Base-by-base conservation (phyloP, 1,140 invertebrate species). In the Calliopsis andreniformis region DNA sequence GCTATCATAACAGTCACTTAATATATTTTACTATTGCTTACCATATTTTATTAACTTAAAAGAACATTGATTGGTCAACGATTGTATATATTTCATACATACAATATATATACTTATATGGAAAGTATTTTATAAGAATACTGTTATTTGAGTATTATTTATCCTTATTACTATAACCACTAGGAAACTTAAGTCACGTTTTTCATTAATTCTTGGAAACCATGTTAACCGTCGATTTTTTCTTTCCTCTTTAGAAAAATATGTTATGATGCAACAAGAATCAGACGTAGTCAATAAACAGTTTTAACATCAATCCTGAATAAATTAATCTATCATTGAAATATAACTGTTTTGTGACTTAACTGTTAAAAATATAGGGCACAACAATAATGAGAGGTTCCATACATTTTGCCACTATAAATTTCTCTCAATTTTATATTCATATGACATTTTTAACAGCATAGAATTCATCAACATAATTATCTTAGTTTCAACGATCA, bases 391-490 rank as follows among this genome's bases (percentile, higher is more conserved):
- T 63, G 56, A 0, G 39, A 3, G 47, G 49, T 18, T 35, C 25
- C 25, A 20, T 32, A 64, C 7, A 35, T 42, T 56, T 58, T 25
- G 28, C 20, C 30, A 47, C 18, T 23, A 72, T 72, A 75, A 53
- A 67, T 58, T 58, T 67, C 53, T 67, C 25, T 3, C 0, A 63
- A 43, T 14, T 0, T 56, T 47, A 63, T 53, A 32, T 75, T 58
- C 43, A n/a, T 45, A 35, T 43, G 53, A 67, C n/a, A 56, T 45
- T 45, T 67, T 75, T 14, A 58, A 75, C 63, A 75, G 20, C 63
- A 75, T 47, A 75, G 42, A 75, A 39, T 67, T 67, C 30, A 16
- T 75, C 55, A 75, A 75, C 71, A 73, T 66, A 73, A 73, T 73
- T 73, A 62, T 43, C 28, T 66, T 45, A 14, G 3, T 64, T 5